Base-by-base conservation (phyloP, 2,888 invertebrate species). In the Linyphia triangularis region DNA sequence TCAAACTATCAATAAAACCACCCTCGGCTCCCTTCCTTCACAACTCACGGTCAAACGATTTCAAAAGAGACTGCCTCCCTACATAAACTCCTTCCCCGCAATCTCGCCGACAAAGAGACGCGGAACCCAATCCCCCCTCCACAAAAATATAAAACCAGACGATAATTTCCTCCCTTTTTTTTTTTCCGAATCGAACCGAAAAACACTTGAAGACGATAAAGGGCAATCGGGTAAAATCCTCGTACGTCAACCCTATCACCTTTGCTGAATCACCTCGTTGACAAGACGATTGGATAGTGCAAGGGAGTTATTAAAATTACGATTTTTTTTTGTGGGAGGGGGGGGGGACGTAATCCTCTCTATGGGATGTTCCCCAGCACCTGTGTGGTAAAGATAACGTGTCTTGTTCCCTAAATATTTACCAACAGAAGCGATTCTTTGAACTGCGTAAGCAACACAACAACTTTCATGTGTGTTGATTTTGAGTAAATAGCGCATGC, bases 201-300 rank as follows among this genome's bases (percentile, higher is more conserved):
- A 22, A 43, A 26, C 28, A 19, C 16, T 3, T 28, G 10, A 57
- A 57, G 51, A 73, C 28, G 57, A 10, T n/a, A 3, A 24, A 24
- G 28, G 26, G 19, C 13, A 26, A 6, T 1, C 1, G 0, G 9
- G 9, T n/a, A n/a, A n/a, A 19, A 4, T 10, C 19, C n/a, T 72
- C 43, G 19, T n/a, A 19, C 30, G 30, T 75, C 73, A 33, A 57
- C 67, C 30, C 30, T 4, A 33, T 22, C n/a, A n/a, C n/a, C n/a
- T n/a, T n/a, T n/a, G 37, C 57, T n/a, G 26, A 59, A 81, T 59
- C 40, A 81, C 13, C 59, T 70, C 61, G 51, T 70, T 40, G 70
- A 81, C 81, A 81, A 26, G 26, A 57, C 16, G 24, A 70, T 81
- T 61, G 69, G 81, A 37, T 81, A 59, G 57, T 16, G 30, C 24